A percentile compares a stretch with the other conserved stretches of the same genome.
Evolutionary conservation across 1,140 invertebrate species (phyloP).

Genomic region (Drosophila prosaltans): DNA sequence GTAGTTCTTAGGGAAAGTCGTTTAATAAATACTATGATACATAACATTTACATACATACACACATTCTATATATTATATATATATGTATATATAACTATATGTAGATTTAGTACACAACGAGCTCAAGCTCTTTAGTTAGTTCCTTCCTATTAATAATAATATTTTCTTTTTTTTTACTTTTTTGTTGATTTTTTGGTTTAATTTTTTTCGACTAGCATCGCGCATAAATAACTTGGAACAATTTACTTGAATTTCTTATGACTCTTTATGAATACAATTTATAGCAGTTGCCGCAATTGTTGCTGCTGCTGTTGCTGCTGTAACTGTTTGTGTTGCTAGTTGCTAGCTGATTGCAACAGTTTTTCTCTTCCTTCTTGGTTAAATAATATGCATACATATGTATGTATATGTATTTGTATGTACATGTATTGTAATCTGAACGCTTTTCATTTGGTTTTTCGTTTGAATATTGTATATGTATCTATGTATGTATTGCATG

Average conservation of each 20-base stretch:
- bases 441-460: too few species aligned
- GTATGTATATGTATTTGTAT: too few species aligned
- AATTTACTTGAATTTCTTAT: slow-evolving; percentile 23
- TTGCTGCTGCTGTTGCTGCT: neutral
- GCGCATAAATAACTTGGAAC: slow-evolving; percentile 26
- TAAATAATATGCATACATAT: neutral
- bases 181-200: slow-evolving; percentile 17
- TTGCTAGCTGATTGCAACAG: neutral
- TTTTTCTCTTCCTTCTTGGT: neutral
- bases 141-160: neutral
- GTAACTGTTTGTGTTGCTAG: neutral
- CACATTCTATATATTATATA: slow-evolving; percentile 14
- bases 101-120: slow-evolving; percentile 44
- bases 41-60: slow-evolving; percentile 46
- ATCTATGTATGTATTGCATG: neutral
- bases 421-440: too few species aligned
- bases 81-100: slow-evolving; percentile 49
- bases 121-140: slow-evolving; percentile 51
- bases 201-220: slow-evolving; percentile 40
- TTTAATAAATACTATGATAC: slow-evolving; percentile 59
- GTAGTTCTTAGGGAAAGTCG: slow-evolving; percentile 56
- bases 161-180: slow-evolving; percentile 4
- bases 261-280: slow-evolving; percentile 9
- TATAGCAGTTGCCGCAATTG: neutral
- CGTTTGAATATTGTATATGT: too few species aligned